Evolutionary conservation across 2,888 invertebrate species (phyloP).

Genomic region (Tipula vernalis): DNA sequence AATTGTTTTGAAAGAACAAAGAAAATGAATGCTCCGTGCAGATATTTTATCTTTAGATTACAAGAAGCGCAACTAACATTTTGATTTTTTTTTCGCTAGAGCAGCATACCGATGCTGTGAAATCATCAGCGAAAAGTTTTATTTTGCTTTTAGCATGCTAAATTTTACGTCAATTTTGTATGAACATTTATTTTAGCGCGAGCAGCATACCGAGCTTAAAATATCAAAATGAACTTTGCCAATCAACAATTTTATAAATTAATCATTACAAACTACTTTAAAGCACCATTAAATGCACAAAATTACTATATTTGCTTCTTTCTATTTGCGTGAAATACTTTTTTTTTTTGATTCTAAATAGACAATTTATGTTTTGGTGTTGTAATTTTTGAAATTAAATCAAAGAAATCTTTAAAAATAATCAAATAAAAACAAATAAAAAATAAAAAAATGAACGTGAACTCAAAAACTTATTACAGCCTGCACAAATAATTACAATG

Average conservation of each 20-base stretch:
- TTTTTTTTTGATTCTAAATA: not conserved
- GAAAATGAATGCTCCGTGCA: too few relatives aligned
- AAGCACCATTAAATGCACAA: not conserved
- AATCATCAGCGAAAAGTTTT: too few relatives aligned
- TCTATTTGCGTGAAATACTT: not conserved
- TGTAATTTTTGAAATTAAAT: not conserved
- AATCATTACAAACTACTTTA: not conserved
- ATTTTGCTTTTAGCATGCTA: too few relatives aligned
- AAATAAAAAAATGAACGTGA: not conserved
- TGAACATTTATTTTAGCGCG: too few relatives aligned
- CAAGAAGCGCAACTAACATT: too few relatives aligned
- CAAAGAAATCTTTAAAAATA: not conserved
- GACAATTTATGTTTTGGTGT: not conserved
- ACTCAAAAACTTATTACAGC: conserved; percentile 27
- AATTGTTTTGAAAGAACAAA: too few relatives aligned
- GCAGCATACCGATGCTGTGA: too few relatives aligned
- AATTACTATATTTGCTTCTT: not conserved
- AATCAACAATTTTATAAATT: too few relatives aligned
- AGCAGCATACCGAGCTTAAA: too few relatives aligned
- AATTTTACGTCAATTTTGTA: too few relatives aligned
- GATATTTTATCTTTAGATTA: too few relatives aligned
- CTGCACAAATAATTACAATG: conserved; percentile 35
- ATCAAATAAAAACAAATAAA: conserved; percentile 7
- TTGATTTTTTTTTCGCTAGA: too few relatives aligned
- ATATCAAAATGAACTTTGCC: not conserved